These are phyloP conservation scores for Corbicula japonica DNA, from an alignment of 2,888 invertebrate genomes.

Conservation along the genomic window DNA sequence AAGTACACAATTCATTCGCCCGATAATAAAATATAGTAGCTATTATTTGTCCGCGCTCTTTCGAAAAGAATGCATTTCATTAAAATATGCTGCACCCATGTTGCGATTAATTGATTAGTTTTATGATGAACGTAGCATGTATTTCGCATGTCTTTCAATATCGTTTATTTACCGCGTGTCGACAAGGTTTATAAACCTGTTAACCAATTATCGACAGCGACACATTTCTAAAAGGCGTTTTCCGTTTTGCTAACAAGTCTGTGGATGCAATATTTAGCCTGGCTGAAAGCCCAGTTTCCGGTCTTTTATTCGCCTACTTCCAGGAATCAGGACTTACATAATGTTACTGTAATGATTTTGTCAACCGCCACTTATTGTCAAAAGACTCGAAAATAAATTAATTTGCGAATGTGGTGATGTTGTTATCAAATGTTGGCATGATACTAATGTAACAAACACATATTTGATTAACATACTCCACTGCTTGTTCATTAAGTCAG, in stretches of 20 bases:
- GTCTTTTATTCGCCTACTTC: constrained; percentile 32
- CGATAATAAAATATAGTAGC: no score
- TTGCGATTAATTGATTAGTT: constrained; percentile 7
- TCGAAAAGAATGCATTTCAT: no score
- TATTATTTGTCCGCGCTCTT: no score
- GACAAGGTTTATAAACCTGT: constrained; percentile 15
- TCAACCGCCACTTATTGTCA: not conserved
- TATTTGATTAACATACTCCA: no score
- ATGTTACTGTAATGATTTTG: constrained; percentile 17
- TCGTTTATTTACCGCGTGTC: constrained; percentile 7
- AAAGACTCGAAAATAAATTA: constrained; percentile 1
- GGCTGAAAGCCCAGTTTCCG: constrained; percentile 37
- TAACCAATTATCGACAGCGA: constrained; percentile 14
- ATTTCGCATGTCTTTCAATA: constrained; percentile 6
- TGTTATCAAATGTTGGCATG: no score
- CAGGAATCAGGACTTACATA: constrained; percentile 24
- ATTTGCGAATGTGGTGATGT: no score
- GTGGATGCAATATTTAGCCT: constrained; percentile 16
- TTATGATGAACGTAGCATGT: not conserved
- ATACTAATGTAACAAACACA: no score
- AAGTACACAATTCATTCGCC: no score
- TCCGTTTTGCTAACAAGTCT: constrained; percentile 36
- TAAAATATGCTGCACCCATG: no score
- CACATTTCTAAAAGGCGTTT: constrained; percentile 15
- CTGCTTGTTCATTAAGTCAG: no score